Percentiles rank a stretch among this genome's conserved stretches.
Conservation (phyloP, 2,797 vertebrate genomes). For the Ctenosaura bakeri region DNA sequence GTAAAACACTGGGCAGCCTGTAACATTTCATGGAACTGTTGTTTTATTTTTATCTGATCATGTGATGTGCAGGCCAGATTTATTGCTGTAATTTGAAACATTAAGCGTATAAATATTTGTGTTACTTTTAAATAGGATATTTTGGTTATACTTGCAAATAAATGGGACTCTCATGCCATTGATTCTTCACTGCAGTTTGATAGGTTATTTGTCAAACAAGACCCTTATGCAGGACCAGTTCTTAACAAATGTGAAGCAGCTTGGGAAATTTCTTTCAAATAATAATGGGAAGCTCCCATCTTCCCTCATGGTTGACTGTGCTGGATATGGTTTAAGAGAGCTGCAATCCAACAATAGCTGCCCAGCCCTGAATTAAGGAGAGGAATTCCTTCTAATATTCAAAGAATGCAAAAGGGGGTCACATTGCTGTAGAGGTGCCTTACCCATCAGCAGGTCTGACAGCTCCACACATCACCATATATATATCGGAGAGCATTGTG, state of each 20-base stretch:
- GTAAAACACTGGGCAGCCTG: background rate
- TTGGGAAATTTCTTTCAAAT: background rate
- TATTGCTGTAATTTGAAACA: background rate
- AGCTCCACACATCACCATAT: background rate
- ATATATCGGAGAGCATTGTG: no score
- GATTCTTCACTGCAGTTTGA: background rate
- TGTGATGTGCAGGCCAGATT: background rate
- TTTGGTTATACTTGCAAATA: background rate
- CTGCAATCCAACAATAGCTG: no score
- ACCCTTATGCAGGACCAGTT: background rate
- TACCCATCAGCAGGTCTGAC: background rate
- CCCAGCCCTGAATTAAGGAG: background rate
- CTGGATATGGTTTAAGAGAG: no score
- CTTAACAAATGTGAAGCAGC: background rate
- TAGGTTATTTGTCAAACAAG: background rate
- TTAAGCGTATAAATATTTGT: background rate
- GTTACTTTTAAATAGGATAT: background rate
- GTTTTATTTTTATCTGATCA: background rate
- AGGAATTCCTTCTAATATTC: background rate
- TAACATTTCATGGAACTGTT: background rate
- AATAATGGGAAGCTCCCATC: background rate
- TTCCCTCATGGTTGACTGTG: no score
- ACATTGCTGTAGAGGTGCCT: background rate
- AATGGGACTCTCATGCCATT: background rate
- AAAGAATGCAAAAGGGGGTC: background rate